phyloP scores from a whole-genome alignment of 2,113 vertebrate genomes.

The Salvelinus alpinus region DNA sequence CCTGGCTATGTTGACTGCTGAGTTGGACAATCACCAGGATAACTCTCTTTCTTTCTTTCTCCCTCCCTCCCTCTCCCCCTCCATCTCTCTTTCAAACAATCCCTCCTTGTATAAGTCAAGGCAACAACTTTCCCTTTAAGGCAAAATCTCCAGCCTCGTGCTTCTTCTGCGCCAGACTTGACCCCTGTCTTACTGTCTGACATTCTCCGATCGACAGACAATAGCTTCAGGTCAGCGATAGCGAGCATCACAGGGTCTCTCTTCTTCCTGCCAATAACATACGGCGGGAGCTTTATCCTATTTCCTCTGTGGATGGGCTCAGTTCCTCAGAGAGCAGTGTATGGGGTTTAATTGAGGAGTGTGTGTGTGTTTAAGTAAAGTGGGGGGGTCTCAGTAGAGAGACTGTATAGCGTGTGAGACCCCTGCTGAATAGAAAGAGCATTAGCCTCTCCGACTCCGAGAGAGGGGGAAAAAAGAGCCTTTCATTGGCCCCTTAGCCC shows the following conservation, averaged over 20 bases:
- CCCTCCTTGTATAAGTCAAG: background rate
- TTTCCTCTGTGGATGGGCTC: background rate
- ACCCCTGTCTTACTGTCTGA: background rate
- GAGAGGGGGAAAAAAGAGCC: conserved; percentile 25
- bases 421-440: conserved; percentile 47
- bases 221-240: too few species aligned
- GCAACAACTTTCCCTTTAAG: background rate
- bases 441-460: conserved; percentile 11
- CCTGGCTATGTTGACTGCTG: background rate
- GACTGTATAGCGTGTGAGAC: conserved; percentile 47
- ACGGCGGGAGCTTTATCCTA: background rate
- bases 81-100: background rate
- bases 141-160: background rate
- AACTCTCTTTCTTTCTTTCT: background rate
- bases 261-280: background rate
- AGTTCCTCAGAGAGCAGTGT: conserved; percentile 33
- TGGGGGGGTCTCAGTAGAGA: background rate
- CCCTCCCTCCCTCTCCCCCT: background rate
- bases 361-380: conserved; percentile 18
- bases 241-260: background rate
- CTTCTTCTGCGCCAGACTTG: background rate
- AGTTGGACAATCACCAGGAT: background rate
- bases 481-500: background rate
- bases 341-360: conserved; percentile 37
- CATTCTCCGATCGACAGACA: background rate